phyloP scores from a whole-genome alignment of 2,113 vertebrate species.

The Microcebus tavaratra region DNA sequence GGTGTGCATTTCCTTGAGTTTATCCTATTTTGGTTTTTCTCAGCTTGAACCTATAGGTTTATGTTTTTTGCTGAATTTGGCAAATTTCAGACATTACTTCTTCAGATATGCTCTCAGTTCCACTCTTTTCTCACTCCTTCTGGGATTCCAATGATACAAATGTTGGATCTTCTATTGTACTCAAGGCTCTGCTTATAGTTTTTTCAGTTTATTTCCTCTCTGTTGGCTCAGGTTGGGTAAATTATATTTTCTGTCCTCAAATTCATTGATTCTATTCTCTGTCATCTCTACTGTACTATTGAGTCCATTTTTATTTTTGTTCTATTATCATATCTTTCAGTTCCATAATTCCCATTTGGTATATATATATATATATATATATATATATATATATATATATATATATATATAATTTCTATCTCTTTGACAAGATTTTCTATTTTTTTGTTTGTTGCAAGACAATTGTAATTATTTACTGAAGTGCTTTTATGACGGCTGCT shows the following conservation, averaged over 20 bases:
- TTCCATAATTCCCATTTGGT: neutral
- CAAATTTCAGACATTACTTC: neutral
- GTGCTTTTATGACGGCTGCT: neutral
- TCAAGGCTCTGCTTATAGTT: neutral
- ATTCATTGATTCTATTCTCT: neutral
- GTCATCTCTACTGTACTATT: neutral
- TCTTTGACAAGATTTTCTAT: neutral
- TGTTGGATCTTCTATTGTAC: neutral
- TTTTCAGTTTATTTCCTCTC: neutral
- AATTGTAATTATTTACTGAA: neutral
- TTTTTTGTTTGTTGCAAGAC: neutral
- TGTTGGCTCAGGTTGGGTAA: neutral
- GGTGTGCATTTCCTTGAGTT: neutral
- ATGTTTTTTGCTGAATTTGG: neutral
- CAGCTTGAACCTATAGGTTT: neutral
- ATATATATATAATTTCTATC: neutral
- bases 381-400: no score
- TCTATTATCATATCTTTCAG: neutral
- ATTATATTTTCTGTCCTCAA: neutral
- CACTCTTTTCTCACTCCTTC: neutral
- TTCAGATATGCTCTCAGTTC: neutral
- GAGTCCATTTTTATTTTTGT: neutral
- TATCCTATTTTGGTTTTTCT: neutral
- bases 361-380: no score
- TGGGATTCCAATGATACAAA: neutral